Conservation (phyloP, 2,888 invertebrate genomes). For the Andrena trimmerana region DNA sequence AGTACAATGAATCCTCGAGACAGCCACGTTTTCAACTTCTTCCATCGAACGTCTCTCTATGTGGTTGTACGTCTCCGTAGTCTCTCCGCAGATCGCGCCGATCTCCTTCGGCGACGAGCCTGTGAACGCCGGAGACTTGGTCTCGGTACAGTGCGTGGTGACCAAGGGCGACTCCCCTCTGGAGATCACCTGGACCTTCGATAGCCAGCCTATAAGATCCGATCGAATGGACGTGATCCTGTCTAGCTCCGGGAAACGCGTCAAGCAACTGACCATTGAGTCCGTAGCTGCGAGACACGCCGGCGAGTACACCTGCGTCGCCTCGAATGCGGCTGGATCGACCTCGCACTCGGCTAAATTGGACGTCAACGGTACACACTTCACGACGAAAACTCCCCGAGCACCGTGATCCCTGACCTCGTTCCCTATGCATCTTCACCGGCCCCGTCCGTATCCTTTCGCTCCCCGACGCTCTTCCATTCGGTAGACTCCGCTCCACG, state of each 20-base stretch:
- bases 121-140: slow-evolving; percentile 91
- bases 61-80: slow-evolving; percentile 82
- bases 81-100: slow-evolving; percentile 90
- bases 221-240: slow-evolving; percentile 77
- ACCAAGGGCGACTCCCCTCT: slow-evolving; percentile 92
- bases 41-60: slow-evolving; percentile 28
- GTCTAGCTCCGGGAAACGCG: slow-evolving; percentile 79
- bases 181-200: slow-evolving; percentile 90
- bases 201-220: slow-evolving; percentile 81
- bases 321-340: slow-evolving; percentile 86
- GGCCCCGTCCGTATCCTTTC: background rate
- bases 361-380: slow-evolving; percentile 89
- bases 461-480: background rate
- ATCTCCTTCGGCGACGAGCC: slow-evolving; percentile 92
- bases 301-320: slow-evolving; percentile 91
- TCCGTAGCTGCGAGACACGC: slow-evolving; percentile 89
- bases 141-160: slow-evolving; percentile 90
- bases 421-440: background rate
- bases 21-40: background rate
- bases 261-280: slow-evolving; percentile 88
- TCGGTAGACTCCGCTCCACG: background rate
- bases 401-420: background rate
- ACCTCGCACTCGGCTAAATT: slow-evolving; percentile 89
- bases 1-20: background rate
- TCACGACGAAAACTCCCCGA: slow-evolving; percentile 34